A percentile compares a stretch with the other conserved stretches of the same genome.
phyloP scores from a whole-genome alignment of 2,113 vertebrate genomes.

The Phaetusa simplex region DNA sequence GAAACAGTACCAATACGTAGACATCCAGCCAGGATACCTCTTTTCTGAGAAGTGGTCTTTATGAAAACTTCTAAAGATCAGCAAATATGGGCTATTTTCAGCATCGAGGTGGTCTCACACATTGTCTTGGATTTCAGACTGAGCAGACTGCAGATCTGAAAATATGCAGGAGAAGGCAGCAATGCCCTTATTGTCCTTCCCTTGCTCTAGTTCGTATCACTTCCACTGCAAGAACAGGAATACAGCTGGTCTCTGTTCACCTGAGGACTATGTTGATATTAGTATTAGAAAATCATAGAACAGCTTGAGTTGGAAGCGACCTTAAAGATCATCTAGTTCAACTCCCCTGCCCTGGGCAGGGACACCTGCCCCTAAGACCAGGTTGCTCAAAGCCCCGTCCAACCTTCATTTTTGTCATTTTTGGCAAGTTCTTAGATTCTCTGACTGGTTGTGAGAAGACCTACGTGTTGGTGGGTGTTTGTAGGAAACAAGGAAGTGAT shows the following conservation, averaged over 20 bases:
- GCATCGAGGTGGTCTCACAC: background rate
- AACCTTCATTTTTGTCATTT: background rate
- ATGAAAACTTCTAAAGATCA: background rate
- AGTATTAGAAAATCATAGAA: too few relatives aligned
- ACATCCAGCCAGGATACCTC: background rate
- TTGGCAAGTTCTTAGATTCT: background rate
- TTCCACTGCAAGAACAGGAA: background rate
- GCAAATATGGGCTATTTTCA: background rate
- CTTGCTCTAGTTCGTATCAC: background rate
- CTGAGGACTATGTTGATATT: background rate
- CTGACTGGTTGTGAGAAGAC: background rate
- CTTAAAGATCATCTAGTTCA: too few relatives aligned
- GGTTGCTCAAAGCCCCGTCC: too few relatives aligned
- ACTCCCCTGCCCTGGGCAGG: too few relatives aligned
- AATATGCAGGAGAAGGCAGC: background rate
- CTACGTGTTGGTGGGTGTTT: accelerated
- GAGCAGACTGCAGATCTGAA: background rate
- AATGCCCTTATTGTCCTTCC: background rate
- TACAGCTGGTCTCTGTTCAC: background rate
- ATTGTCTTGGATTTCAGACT: background rate
- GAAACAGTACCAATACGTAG: background rate
- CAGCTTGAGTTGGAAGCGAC: too few relatives aligned
- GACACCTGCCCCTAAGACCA: too few relatives aligned
- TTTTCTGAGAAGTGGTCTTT: background rate
- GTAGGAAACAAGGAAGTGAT: background rate